Percentiles rank a stretch among this genome's conserved stretches.
Evolutionary conservation across 2,888 invertebrate genomes (phyloP).

Genomic region (Tenthredo scrophulariae): DNA sequence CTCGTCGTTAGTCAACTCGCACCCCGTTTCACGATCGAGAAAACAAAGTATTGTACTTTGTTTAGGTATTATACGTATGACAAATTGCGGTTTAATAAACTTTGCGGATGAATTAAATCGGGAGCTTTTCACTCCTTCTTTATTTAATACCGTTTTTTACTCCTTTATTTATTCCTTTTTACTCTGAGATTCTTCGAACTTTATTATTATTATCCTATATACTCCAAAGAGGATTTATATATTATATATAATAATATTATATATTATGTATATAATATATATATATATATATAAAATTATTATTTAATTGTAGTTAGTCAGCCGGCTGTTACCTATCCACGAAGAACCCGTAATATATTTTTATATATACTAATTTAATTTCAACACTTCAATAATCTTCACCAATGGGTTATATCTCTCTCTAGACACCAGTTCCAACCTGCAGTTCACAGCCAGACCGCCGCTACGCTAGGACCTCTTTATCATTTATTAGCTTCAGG

Average conservation of each 20-base stretch:
- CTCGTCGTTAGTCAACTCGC: constrained; percentile 16
- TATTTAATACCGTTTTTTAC: background rate
- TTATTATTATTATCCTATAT: background rate
- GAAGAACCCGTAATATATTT: background rate
- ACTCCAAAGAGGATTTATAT: too few relatives aligned
- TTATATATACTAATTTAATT: background rate
- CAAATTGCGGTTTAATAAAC: background rate
- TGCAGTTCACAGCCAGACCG: background rate
- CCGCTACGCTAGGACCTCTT: background rate
- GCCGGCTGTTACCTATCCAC: background rate
- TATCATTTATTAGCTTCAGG: background rate
- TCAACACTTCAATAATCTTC: background rate
- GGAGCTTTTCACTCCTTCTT: background rate
- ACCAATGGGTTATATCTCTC: background rate
- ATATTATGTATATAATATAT: too few relatives aligned
- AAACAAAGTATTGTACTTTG: background rate
- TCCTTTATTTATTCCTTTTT: too few relatives aligned
- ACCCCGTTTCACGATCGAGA: background rate
- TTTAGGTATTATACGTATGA: too few relatives aligned
- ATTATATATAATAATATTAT: too few relatives aligned
- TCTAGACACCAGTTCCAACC: background rate
- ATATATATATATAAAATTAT: background rate
- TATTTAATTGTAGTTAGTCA: background rate
- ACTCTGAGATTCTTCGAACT: too few relatives aligned
- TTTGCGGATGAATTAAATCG: background rate